Conservation (phyloP, 2,888 invertebrate species). For the Unio delphinus region DNA sequence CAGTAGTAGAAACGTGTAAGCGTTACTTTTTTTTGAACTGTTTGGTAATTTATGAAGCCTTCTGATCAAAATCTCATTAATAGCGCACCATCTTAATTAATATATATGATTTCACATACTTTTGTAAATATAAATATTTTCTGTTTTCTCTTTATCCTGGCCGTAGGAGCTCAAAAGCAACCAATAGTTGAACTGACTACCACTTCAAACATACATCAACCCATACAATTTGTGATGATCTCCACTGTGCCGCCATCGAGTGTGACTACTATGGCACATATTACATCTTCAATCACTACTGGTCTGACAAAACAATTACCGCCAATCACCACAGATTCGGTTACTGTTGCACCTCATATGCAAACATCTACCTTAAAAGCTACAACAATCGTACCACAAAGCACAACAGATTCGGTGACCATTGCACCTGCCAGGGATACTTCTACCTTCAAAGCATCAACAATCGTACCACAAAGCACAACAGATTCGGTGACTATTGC, state of each 20-base stretch:
- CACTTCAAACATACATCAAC: not conserved
- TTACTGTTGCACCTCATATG: not conserved
- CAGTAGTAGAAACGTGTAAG: too few species aligned
- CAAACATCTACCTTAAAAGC: not conserved
- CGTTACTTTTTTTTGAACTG: too few species aligned
- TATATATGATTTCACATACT: too few species aligned
- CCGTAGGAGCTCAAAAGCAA: not conserved
- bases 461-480: not conserved
- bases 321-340: not conserved
- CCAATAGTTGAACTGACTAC: slow-evolving; percentile 6
- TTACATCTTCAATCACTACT: slow-evolving; percentile 6
- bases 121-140: too few species aligned
- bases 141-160: too few species aligned
- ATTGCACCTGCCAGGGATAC: not conserved
- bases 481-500: too few species aligned
- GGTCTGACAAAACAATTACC: not conserved
- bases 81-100: too few species aligned
- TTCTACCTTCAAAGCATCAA: not conserved
- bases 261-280: not conserved
- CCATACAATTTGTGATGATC: not conserved
- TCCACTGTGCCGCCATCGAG: slow-evolving; percentile 4
- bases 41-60: too few species aligned
- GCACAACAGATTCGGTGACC: not conserved
- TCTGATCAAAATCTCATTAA: too few species aligned
- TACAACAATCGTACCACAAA: not conserved